These are phyloP conservation scores for Phorcus lineatus DNA, from an alignment of 2,888 invertebrate genomes.

Conservation along the genomic window DNA sequence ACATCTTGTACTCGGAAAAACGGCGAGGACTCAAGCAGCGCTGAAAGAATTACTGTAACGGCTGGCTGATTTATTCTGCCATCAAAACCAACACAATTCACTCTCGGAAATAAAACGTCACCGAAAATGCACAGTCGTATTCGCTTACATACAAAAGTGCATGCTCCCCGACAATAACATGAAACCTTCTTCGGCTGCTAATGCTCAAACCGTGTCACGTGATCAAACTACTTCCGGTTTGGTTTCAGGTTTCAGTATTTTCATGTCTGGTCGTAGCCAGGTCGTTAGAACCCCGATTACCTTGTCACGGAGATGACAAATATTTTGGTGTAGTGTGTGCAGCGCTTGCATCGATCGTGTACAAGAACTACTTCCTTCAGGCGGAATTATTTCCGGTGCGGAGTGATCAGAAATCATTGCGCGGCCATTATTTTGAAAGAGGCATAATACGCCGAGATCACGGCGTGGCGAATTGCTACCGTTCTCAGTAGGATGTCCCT, in stretches of 20 bases:
- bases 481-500: background rate
- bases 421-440: slow-evolving; percentile 24
- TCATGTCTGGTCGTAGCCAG: slow-evolving; percentile 31
- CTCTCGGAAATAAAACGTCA: slow-evolving; percentile 41
- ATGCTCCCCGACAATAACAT: slow-evolving; percentile 35
- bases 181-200: slow-evolving; percentile 28
- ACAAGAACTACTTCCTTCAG: slow-evolving; percentile 29
- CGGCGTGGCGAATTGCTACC: slow-evolving; percentile 14
- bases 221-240: slow-evolving; percentile 37
- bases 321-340: slow-evolving; percentile 40
- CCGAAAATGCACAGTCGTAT: slow-evolving; percentile 36
- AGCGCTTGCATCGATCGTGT: slow-evolving; percentile 26
- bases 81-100: slow-evolving; percentile 19
- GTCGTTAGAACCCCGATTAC: slow-evolving; percentile 37
- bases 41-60: slow-evolving; percentile 25
- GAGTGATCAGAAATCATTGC: slow-evolving; percentile 28
- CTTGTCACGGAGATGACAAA: slow-evolving; percentile 39
- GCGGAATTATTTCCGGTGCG: slow-evolving; percentile 29
- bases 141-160: slow-evolving; percentile 34
- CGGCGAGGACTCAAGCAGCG: background rate
- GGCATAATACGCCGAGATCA: slow-evolving; percentile 15
- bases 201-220: slow-evolving; percentile 42
- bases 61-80: slow-evolving; percentile 29
- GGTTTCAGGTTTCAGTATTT: slow-evolving; percentile 40
- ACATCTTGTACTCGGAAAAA: slow-evolving; percentile 16